Evolutionary conservation across 2,797 vertebrate species (phyloP), one percentile per base, ranked within the genome.

Genomic region (Silurus lanzhouensis): DNA sequence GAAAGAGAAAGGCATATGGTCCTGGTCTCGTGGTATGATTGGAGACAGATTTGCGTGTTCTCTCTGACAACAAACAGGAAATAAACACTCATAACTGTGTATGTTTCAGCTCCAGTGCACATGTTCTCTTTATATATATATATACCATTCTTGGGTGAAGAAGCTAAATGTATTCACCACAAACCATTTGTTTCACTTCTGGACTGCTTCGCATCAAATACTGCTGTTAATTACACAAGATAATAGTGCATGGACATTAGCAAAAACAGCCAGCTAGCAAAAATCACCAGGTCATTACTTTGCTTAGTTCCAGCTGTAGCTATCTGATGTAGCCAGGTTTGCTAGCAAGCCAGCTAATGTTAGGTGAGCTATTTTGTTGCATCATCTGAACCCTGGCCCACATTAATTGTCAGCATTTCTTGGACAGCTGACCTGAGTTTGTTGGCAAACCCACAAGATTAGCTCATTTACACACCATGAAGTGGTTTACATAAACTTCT

Each of bases 401-500:
- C 10, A 61, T 78, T n/a, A 55, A 60, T 1, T 38, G 75, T 61
- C 22, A 60, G 57, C 25, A 76, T 76, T 8, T 75, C n/a, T 57
- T 57, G n/a, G n/a, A 75, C 55, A 52, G 55, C 27, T 20, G 55
- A 52, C 46, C 48, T 17, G 48, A 58, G 27, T 77, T 15, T 60
- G 57, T 61, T 61, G 57, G 31, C 75, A 78, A 61, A 61, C 19
- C 61, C 27, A 60, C 57, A 78, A 61, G 20, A n/a, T 61, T 78
- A 61, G 76, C 31, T 78, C 58, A 15, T 46, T 78, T 78, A 6
- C 31, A 78, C 58, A 78, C 31, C 90, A 87, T 87, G 92, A 91
- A 94, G 93, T 91, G 93, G 90, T 92, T 61, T 72, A 63, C 57
- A 57, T 61, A 78, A 78, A 61, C 19, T 27, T 44, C 31, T 78